phyloP scores from a whole-genome alignment of 37 sponge, comb jelly and placozoan species.

The Corticium candelabrum region DNA sequence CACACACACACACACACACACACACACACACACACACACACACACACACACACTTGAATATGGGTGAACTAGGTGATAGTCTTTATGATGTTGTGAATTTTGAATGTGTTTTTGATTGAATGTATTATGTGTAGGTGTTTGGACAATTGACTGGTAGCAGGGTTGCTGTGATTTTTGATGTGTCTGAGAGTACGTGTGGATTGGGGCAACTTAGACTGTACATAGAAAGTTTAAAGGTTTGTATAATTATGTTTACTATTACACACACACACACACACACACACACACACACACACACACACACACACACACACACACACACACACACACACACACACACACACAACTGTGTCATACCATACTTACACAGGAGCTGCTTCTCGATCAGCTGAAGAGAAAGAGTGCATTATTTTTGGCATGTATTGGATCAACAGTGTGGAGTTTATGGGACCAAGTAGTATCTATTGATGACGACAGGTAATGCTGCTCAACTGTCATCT shows the following conservation, averaged over 20 bases:
- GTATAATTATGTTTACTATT: too few relatives aligned
- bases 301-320: too few relatives aligned
- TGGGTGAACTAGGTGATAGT: too few relatives aligned
- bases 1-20: too few relatives aligned
- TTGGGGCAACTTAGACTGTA: neutral
- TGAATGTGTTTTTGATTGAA: neutral
- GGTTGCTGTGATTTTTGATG: neutral
- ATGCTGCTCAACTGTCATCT: too few relatives aligned
- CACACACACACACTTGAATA: too few relatives aligned
- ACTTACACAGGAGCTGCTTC: neutral
- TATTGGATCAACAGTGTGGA: neutral
- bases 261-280: too few relatives aligned
- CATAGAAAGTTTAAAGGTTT: neutral
- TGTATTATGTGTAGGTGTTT: neutral
- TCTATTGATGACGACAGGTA: neutral
- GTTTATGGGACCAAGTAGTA: neutral
- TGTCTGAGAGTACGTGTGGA: neutral
- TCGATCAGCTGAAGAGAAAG: neutral
- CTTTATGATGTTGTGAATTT: neutral
- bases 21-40: too few relatives aligned
- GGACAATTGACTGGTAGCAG: neutral
- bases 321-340: too few relatives aligned
- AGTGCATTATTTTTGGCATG: neutral
- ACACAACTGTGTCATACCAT: neutral
- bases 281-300: too few relatives aligned